A percentile compares a stretch with the other conserved stretches of the same genome.
These are phyloP conservation scores for Labeo calbasu DNA, from an alignment of 2,797 vertebrate genomes.

Conservation along the genomic window DNA sequence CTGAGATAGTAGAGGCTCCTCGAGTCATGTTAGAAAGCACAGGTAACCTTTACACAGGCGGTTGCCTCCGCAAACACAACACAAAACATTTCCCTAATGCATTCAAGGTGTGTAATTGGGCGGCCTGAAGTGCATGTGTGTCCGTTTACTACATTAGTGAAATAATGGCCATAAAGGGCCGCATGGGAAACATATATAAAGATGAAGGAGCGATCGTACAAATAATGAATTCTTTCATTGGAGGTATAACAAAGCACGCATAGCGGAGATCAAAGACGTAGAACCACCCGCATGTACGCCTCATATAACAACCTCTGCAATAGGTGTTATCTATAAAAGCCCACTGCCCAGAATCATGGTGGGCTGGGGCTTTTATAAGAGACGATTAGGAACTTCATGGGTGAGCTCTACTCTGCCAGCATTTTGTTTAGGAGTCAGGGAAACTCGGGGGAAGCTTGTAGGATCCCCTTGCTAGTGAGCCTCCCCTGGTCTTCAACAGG, in stretches of 20 bases:
- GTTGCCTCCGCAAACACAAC: slow-evolving; percentile 71
- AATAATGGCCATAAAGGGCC: slow-evolving; percentile 73
- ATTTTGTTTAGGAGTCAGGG: slow-evolving; percentile 48
- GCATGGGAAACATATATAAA: slow-evolving; percentile 71
- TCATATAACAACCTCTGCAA: slow-evolving; percentile 68
- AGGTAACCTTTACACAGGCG: slow-evolving; percentile 68
- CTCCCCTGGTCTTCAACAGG: slow-evolving; percentile 7
- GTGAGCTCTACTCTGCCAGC: slow-evolving; percentile 44
- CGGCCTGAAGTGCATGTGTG: slow-evolving; percentile 71
- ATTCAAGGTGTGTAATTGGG: slow-evolving; percentile 77
- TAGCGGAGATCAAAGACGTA: slow-evolving; percentile 53
- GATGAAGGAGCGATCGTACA: slow-evolving; percentile 70
- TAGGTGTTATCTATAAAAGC: slow-evolving; percentile 70
- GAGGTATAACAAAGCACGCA: slow-evolving; percentile 46
- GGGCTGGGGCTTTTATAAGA: slow-evolving; percentile 65
- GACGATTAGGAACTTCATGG: slow-evolving; percentile 56
- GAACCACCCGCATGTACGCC: slow-evolving; percentile 48
- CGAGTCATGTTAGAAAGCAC: slow-evolving; percentile 55
- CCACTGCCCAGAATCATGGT: slow-evolving; percentile 69
- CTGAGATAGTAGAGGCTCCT: slow-evolving; percentile 10
- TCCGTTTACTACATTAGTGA: slow-evolving; percentile 78
- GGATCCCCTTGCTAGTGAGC: slow-evolving; percentile 26
- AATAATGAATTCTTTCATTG: slow-evolving; percentile 69
- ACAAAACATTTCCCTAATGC: slow-evolving; percentile 75
- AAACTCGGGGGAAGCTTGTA: slow-evolving; percentile 35